Percentiles rank a stretch among this genome's conserved stretches.
Conservation (phyloP, 2,888 invertebrate genomes). For the Athetis lepigone region DNA sequence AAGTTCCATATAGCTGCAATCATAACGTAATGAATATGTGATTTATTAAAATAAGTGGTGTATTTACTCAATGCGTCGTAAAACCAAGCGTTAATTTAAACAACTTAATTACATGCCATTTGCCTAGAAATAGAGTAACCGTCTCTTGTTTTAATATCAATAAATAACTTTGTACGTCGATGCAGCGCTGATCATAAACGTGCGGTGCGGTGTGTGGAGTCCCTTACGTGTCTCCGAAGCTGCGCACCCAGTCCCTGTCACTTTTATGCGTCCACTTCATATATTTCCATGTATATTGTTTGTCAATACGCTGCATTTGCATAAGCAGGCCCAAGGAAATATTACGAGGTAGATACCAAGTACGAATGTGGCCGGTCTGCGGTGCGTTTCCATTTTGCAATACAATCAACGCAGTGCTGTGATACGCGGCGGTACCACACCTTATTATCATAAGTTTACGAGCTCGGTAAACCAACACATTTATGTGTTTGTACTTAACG, state of each 20-base stretch:
- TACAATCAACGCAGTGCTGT: constrained; percentile 78
- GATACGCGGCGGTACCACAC: constrained; percentile 73
- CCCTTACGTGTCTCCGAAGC: constrained; percentile 50
- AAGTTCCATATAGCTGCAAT: constrained; percentile 15
- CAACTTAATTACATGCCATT: constrained; percentile 36
- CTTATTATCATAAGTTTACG: constrained; percentile 86
- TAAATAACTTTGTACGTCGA: constrained; percentile 47
- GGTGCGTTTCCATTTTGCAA: constrained; percentile 85
- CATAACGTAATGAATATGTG: constrained; percentile 31
- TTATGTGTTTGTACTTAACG: constrained; percentile 79
- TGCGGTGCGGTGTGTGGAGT: constrained; percentile 31
- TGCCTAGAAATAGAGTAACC: constrained; percentile 42
- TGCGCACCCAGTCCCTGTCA: constrained; percentile 75
- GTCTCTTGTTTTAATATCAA: constrained; percentile 47
- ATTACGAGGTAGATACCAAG: constrained; percentile 76
- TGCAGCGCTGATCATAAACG: constrained; percentile 25
- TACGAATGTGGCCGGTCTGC: constrained; percentile 71
- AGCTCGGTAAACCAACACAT: constrained; percentile 84
- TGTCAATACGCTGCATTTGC: constrained; percentile 83
- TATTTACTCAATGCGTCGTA: constrained; percentile 35
- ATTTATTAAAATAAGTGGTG: constrained; percentile 41
- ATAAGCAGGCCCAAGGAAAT: constrained; percentile 80
- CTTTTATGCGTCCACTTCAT: constrained; percentile 82
- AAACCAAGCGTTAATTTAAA: constrained; percentile 33
- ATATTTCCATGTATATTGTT: constrained; percentile 85